A percentile compares a stretch with the other conserved stretches of the same genome.
Evolutionary conservation across 2,888 invertebrate genomes (phyloP).

Genomic region (Tenthredo mesomela): DNA sequence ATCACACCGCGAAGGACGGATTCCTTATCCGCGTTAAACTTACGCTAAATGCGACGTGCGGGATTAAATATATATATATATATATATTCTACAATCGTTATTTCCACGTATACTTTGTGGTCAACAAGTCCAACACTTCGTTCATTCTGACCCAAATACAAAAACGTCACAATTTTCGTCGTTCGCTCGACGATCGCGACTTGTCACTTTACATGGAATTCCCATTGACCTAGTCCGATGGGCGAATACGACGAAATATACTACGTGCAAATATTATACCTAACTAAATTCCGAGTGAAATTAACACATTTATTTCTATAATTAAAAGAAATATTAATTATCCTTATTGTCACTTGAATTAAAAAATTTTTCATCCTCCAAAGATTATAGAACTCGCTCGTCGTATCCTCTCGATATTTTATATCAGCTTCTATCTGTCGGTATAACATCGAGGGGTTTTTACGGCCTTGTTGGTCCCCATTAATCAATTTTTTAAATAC

Average conservation of each 20-base stretch:
- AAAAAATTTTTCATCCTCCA: neutral
- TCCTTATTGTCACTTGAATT: neutral
- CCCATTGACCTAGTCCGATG: constrained; percentile 23
- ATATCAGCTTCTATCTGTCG: neutral
- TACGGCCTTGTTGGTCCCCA: constrained; percentile 12
- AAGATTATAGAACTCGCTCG: neutral
- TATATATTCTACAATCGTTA: constrained; percentile 11
- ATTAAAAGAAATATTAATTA: neutral
- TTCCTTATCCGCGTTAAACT: neutral
- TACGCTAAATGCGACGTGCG: neutral
- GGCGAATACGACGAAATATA: neutral
- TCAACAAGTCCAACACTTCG: neutral
- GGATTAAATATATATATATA: neutral
- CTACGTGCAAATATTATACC: neutral
- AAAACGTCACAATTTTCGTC: neutral
- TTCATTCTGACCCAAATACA: constrained; percentile 39
- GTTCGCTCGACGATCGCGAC: neutral
- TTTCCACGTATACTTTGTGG: neutral
- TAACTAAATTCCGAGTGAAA: neutral
- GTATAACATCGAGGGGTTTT: neutral
- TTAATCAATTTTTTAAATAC: neutral
- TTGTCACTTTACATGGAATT: constrained; percentile 24
- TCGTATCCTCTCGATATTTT: neutral
- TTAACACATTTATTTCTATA: neutral
- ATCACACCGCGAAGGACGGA: neutral